Evolutionary conservation across 2,113 vertebrate species (phyloP), one percentile per base, ranked within the genome.

Genomic region (Crotalus helleri): DNA sequence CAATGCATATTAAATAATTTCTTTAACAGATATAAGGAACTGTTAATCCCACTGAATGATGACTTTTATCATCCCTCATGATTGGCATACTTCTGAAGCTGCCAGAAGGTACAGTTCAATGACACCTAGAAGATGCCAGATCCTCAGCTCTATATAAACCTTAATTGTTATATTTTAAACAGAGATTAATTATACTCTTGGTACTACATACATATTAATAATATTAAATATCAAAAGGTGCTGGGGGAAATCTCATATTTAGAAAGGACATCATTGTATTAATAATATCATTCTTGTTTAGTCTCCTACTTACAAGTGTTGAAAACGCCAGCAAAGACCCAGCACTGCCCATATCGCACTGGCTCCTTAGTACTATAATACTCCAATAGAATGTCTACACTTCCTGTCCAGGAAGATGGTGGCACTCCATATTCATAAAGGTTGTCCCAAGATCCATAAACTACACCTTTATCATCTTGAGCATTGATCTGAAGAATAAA

Each of bases 261-360:
- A 64, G 54, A 90, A 92, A 85, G 6, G n/a, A n/a, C 92, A 95
- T 5, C 26, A 21, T 17, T 85, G 53, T 59, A 12, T 74, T 89
- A 95, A 29, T 87, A 91, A 17, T 10, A 1, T 0, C 29, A 74
- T 0, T 53, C 49, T 51, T 13, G 0, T 0, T 91, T 93, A 57
- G 49, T 93, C 26, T 89, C 54, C 85, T 91, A 97, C 99, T 98
- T 98, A 99, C 99, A 99, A 0, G 99, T 98, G 95, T 99, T 99
- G 96, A 99, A 99, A 95, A 99, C 98, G 4, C 98, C 99, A 0
- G 99, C 98, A 51, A 98, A 99, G 96, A 99, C 99, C 99, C 99
- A 99, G 96, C 99, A 99, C 93, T 99, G 99, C 23, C 99, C 99
- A 0, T 99, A 99, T 81, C 97, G 96, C 29, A 99, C 98, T 0